Conservation (phyloP, 2,888 invertebrate species). For the Fissipunctia ypsillon region DNA sequence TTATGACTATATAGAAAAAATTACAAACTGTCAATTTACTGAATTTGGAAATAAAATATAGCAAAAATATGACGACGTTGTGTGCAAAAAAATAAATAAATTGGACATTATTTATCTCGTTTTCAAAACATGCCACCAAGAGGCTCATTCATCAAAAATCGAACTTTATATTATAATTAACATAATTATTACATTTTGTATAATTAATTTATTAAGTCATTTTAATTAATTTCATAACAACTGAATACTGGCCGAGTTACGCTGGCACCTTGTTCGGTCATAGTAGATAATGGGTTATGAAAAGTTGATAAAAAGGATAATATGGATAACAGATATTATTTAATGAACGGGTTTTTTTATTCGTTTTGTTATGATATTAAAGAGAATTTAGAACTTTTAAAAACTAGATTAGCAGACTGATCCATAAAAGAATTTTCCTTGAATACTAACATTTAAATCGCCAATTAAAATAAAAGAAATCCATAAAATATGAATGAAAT, state of each 20-base stretch:
- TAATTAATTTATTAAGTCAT: constrained; percentile 51
- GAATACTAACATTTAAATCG: constrained; percentile 7
- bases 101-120: constrained; percentile 38
- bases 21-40: constrained; percentile 37
- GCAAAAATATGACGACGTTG: not conserved
- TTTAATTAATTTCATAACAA: constrained; percentile 46
- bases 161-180: constrained; percentile 38
- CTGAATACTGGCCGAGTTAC: constrained; percentile 9
- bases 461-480: constrained; percentile 27
- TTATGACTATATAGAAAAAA: constrained; percentile 8
- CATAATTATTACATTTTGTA: constrained; percentile 60
- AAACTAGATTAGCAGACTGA: not conserved
- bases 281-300: constrained; percentile 18
- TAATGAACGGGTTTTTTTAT: constrained; percentile 27
- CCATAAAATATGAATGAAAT: constrained; percentile 27
- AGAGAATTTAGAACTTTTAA: not conserved
- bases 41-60: constrained; percentile 43
- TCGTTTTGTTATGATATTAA: not conserved
- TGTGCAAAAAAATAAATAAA: constrained; percentile 28
- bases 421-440: constrained; percentile 25
- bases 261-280: constrained; percentile 14
- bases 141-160: constrained; percentile 51
- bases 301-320: constrained; percentile 40
- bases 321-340: constrained; percentile 1
- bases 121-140: constrained; percentile 45